These are phyloP conservation scores for Drosophila asahinai DNA, from an alignment of 1,140 invertebrate genomes.

Conservation along the genomic window DNA sequence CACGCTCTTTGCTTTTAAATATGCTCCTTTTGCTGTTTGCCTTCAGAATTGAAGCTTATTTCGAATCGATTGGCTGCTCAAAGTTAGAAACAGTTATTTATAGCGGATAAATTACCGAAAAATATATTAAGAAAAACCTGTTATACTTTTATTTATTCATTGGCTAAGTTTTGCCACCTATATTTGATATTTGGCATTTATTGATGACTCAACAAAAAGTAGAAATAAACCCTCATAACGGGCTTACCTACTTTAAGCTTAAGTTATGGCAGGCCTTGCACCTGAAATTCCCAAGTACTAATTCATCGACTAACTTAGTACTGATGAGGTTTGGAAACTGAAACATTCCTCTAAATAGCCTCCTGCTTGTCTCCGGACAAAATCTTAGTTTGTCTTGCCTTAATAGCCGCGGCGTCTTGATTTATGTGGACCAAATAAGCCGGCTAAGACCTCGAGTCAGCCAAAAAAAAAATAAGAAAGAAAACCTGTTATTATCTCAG, in stretches of 20 bases:
- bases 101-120: too few relatives aligned
- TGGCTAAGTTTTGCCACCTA: background rate
- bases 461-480: background rate
- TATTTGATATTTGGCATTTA: background rate
- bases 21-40: background rate
- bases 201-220: background rate
- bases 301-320: background rate
- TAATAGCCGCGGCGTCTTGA: background rate
- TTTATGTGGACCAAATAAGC: slow-evolving; percentile 2
- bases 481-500: slow-evolving; percentile 10
- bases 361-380: slow-evolving; percentile 3
- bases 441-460: background rate
- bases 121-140: background rate
- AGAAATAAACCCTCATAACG: too few relatives aligned
- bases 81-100: background rate
- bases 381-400: background rate
- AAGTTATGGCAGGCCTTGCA: background rate
- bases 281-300: background rate
- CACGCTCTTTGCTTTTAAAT: background rate
- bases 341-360: background rate
- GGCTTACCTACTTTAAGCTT: too few relatives aligned
- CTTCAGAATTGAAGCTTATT: background rate
- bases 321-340: background rate
- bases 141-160: background rate
- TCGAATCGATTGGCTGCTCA: background rate